A percentile compares a stretch with the other conserved stretches of the same genome.
These are phyloP conservation scores for Tamandua tetradactyla DNA, from an alignment of 2,797 vertebrate species.

Conservation along the genomic window DNA sequence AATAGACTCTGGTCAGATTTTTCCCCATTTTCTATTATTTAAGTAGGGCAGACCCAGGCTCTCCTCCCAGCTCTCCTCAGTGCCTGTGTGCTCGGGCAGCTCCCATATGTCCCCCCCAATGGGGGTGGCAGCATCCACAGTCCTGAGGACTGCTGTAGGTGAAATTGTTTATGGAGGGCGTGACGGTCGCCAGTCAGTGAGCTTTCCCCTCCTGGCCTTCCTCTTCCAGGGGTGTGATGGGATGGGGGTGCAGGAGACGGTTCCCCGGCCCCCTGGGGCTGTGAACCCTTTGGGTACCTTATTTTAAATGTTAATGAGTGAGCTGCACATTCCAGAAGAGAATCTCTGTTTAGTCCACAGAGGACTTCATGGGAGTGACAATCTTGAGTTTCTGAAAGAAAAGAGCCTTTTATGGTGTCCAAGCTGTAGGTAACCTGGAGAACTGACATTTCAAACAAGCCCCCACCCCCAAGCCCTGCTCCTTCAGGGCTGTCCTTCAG, in stretches of 20 bases:
- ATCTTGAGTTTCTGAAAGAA: not conserved
- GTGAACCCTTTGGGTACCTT: not conserved
- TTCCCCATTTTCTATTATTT: not conserved
- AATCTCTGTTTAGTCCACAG: no score
- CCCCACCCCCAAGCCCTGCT: no score
- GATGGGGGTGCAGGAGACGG: not conserved
- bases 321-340: no score
- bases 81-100: no score
- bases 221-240: no score
- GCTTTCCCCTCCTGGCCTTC: not conserved
- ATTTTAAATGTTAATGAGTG: not conserved
- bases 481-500: not conserved
- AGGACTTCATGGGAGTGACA: not conserved
- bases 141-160: not conserved
- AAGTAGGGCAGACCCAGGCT: not conserved
- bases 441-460: not conserved
- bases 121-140: not conserved
- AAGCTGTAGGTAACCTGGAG: not conserved
- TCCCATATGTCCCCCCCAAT: fast-evolving
- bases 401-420: not conserved
- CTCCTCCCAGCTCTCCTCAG: no score
- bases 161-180: no score
- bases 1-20: not conserved
- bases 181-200: not conserved
- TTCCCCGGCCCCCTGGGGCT: not conserved